Conservation (phyloP, 2,888 invertebrate genomes). For the Cryptosula pallasiana region DNA sequence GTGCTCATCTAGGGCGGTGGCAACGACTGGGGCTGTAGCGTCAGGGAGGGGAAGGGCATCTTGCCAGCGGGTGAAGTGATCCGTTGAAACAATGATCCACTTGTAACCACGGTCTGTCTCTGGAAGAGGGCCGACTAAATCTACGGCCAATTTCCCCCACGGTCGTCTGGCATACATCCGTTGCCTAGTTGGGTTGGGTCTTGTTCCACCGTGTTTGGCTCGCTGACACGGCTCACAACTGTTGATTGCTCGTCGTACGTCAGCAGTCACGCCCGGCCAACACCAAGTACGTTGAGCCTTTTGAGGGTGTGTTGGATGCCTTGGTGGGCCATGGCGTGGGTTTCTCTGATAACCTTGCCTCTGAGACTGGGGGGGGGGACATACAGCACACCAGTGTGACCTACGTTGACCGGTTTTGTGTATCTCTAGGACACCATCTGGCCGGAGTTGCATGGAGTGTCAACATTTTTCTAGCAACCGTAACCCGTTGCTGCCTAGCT, state of each 20-base stretch:
- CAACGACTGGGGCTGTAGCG: neutral
- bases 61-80: neutral
- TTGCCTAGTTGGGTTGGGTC: neutral
- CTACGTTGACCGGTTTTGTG: too few species aligned
- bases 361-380: too few species aligned
- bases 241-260: neutral
- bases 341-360: too few species aligned
- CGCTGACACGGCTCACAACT: too few species aligned
- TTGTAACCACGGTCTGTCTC: too few species aligned
- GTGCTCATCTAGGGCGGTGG: neutral
- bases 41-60: too few species aligned
- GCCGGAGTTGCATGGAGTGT: too few species aligned
- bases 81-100: neutral
- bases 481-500: too few species aligned
- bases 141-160: neutral
- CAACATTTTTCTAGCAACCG: too few species aligned
- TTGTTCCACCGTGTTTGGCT: neutral
- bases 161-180: neutral
- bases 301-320: neutral
- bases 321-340: too few species aligned
- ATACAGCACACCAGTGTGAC: too few species aligned
- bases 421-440: too few species aligned
- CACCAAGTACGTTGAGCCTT: neutral
- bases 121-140: neutral
- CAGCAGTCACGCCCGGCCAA: neutral